Evolutionary conservation across 1,140 invertebrate genomes (phyloP).

Genomic region (Philotrypesis tridentata): DNA sequence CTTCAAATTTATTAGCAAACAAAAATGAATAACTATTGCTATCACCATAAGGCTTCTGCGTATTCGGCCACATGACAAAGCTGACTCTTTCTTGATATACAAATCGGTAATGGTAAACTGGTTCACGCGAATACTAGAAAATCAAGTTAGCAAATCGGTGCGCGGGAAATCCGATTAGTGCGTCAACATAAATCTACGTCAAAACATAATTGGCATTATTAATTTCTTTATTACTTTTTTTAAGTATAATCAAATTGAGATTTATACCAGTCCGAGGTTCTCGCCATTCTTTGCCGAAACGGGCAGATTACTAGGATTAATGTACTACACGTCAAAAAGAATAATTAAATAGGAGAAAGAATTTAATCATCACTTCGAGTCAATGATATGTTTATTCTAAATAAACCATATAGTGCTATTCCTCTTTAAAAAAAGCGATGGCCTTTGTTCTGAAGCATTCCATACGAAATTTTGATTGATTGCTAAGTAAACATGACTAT

Average conservation of each 20-base stretch:
- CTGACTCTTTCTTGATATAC: constrained; percentile 60
- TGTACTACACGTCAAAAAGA: too few relatives aligned
- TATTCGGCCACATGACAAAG: constrained; percentile 50
- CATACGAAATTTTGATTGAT: too few relatives aligned
- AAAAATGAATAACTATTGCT: not conserved
- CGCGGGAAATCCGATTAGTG: constrained; percentile 49
- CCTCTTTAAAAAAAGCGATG: too few relatives aligned
- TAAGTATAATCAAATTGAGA: too few relatives aligned
- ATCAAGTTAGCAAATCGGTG: constrained; percentile 57
- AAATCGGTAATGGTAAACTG: constrained; percentile 61
- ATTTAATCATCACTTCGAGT: too few relatives aligned
- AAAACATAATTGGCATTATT: not conserved
- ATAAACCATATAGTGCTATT: too few relatives aligned
- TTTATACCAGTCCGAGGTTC: constrained; percentile 59
- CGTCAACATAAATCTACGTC: constrained; percentile 56
- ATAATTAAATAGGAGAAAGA: too few relatives aligned
- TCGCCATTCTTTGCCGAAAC: constrained; percentile 61
- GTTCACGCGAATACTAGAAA: constrained; percentile 36
- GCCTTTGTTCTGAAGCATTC: too few relatives aligned
- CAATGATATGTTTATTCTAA: too few relatives aligned
- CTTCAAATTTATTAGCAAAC: not conserved
- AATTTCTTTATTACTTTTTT: too few relatives aligned
- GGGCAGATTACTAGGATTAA: constrained; percentile 66
- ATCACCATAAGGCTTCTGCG: constrained; percentile 55
- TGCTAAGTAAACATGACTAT: too few relatives aligned